A percentile compares a stretch with the other conserved stretches of the same genome.
Conservation (phyloP, 1,140 invertebrate genomes). For the Branchinecta lindahli region DNA sequence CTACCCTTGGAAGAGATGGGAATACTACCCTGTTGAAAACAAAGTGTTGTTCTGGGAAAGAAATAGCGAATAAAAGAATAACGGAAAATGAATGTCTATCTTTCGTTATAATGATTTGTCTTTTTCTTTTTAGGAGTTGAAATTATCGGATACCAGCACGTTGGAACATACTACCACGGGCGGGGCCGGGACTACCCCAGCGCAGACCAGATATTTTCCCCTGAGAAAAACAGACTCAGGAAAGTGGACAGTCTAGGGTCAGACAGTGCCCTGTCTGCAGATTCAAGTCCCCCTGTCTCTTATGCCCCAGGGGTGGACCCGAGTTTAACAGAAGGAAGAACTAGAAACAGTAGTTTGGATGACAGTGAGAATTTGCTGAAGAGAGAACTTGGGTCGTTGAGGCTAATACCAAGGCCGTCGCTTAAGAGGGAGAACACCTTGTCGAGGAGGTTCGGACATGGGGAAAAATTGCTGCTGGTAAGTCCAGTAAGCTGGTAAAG, state of each 20-base stretch:
- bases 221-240: neutral
- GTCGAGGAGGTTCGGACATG: neutral
- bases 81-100: too few species aligned
- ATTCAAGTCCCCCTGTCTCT: neutral
- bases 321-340: neutral
- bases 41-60: too few species aligned
- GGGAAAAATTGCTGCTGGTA: neutral
- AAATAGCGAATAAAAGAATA: too few species aligned
- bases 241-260: neutral
- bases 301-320: neutral
- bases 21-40: too few species aligned
- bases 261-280: neutral
- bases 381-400: neutral
- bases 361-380: neutral
- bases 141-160: neutral
- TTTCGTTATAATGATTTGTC: neutral
- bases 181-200: neutral
- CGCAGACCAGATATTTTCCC: neutral
- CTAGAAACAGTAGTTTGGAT: neutral
- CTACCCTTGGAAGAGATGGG: too few species aligned
- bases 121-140: neutral
- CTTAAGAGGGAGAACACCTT: neutral
- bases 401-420: neutral
- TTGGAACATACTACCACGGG: neutral
- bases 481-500: neutral